Evolutionary conservation across 2,797 vertebrate genomes (phyloP).

Genomic region (Melanotaenia pygmaea): DNA sequence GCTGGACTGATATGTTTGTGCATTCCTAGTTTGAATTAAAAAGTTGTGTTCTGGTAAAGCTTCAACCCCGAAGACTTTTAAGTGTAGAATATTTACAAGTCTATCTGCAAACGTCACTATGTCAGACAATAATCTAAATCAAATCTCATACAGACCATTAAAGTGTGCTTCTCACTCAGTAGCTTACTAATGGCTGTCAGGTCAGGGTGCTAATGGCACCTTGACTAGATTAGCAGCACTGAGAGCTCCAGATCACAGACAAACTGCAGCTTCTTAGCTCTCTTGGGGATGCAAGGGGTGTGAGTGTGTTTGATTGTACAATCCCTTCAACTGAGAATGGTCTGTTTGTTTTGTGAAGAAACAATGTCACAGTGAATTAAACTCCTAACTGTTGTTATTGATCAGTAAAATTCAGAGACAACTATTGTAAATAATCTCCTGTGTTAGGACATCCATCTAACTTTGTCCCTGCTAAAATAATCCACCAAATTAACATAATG

Average conservation of each 20-base stretch:
- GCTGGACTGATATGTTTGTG: too few relatives aligned
- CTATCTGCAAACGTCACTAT: constrained; percentile 4
- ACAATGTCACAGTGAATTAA: not conserved
- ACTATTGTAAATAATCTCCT: not conserved
- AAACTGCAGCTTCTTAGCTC: constrained; percentile 38
- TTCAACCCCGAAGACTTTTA: not conserved
- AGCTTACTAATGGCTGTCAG: constrained; percentile 67
- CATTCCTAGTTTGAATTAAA: not conserved
- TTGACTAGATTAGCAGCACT: constrained; percentile 72
- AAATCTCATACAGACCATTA: constrained; percentile 26
- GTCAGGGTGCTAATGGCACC: constrained; percentile 72
- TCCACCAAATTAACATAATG: not conserved
- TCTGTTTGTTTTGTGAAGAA: constrained; percentile 4
- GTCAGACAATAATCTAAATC: constrained; percentile 22
- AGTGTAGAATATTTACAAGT: not conserved
- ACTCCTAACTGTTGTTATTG: not conserved
- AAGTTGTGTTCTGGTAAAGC: not conserved
- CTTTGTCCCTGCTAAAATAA: not conserved
- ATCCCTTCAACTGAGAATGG: not conserved
- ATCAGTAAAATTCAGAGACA: not conserved
- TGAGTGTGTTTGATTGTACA: constrained; percentile 34
- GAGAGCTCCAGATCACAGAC: constrained; percentile 52
- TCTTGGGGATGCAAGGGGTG: constrained; percentile 28
- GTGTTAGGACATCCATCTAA: too few relatives aligned
- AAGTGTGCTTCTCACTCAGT: constrained; percentile 49